Base-by-base conservation (phyloP, 2,113 vertebrate species). In the Oostethus manadensis region DNA sequence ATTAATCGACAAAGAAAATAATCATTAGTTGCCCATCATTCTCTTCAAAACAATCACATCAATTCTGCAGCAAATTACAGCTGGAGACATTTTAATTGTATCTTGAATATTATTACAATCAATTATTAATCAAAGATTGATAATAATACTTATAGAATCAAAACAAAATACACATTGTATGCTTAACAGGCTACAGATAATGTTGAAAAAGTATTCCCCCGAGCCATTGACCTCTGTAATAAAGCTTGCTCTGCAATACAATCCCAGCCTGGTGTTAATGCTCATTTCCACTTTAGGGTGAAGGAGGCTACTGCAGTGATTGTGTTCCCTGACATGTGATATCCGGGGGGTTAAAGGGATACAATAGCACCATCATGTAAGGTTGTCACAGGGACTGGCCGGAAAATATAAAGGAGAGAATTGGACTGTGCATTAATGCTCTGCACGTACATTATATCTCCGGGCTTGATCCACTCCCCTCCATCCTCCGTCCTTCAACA, bases 401-500 rank as follows among this genome's bases (percentile, higher is more conserved):
- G 58, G 60, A 73, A 68, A 70, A 79, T 62, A 73, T 23, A 81
- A 74, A 65, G 63, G 68, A 59, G 48, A 68, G 60, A 68, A 74
- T 62, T 73, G 56, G 66, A 64, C 69, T 75, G 8, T 15, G 72
- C 68, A 81, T 86, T 81, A 79, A 89, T 87, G 76, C 83, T 51
- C 26, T 1, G 81, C 81, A 84, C 78, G 74, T 80, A 78, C 58
- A 66, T 77, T 56, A 60, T 83, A 72, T 80, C 75, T 82, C 67
- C 47, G 56, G 74, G 66, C 59, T 49, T 18, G 71, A 77, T 76
- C 79, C 72, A 40, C 64, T 33, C 18, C 44, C 33, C 48, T 60
- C 51, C 40, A 8, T 74, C 68, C 65, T 77, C 74, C 82, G 85
- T 84, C 89, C 88, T 88, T 89, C 81, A 80, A 66, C 81, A 81